Conservation (phyloP, 2,888 invertebrate genomes). For the Odontomyia ornata region DNA sequence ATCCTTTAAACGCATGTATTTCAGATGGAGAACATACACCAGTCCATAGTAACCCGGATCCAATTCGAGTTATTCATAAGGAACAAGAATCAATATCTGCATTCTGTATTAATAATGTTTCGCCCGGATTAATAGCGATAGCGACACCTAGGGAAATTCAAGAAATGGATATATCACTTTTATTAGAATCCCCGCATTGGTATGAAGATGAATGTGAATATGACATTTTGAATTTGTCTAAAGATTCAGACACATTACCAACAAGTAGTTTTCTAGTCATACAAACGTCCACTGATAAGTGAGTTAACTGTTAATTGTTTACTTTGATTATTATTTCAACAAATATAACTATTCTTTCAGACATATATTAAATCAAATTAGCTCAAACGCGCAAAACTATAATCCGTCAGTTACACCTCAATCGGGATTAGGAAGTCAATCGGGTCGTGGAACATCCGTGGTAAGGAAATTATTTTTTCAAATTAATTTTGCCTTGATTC, state of each 20-base stretch:
- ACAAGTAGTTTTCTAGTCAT: constrained; percentile 91
- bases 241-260: constrained; percentile 78
- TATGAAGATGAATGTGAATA: constrained; percentile 97
- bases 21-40: constrained; percentile 51
- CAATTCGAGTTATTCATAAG: constrained; percentile 96
- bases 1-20: background rate
- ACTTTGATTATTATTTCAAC: background rate
- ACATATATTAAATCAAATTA: constrained; percentile 62
- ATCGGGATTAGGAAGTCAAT: constrained; percentile 77
- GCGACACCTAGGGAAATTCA: constrained; percentile 97
- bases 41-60: constrained; percentile 68
- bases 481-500: too few species aligned
- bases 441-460: constrained; percentile 87
- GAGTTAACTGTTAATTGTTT: constrained; percentile 49
- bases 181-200: constrained; percentile 92
- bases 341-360: constrained; percentile 48
- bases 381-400: constrained; percentile 57
- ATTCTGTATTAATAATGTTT: constrained; percentile 94
- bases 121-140: constrained; percentile 84
- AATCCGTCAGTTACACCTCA: constrained; percentile 72
- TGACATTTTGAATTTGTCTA: constrained; percentile 85
- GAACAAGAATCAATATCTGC: constrained; percentile 98
- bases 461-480: constrained; percentile 68
- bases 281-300: constrained; percentile 73
- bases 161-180: constrained; percentile 94